Conservation (phyloP, 2,113 vertebrate species). For the Noctilio leporinus region DNA sequence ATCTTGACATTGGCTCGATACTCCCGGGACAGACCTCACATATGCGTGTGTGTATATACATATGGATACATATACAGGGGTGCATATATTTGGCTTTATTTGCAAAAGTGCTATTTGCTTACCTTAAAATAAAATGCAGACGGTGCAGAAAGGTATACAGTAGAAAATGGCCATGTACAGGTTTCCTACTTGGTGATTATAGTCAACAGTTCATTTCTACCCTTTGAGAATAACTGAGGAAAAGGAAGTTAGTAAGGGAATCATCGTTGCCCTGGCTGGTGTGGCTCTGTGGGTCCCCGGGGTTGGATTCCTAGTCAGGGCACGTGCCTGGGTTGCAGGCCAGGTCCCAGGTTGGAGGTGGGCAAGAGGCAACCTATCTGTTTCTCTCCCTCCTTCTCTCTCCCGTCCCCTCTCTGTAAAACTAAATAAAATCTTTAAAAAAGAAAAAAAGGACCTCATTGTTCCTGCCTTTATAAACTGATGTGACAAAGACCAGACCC, state of each 20-base stretch:
- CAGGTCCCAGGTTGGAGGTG: too few relatives aligned
- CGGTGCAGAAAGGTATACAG: background rate
- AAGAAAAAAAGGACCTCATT: background rate
- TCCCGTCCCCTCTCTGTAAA: too few relatives aligned
- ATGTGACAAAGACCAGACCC: background rate
- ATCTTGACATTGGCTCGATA: too few relatives aligned
- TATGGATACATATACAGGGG: background rate
- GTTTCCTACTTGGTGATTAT: background rate
- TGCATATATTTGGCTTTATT: background rate
- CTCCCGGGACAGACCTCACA: too few relatives aligned
- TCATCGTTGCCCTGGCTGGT: background rate
- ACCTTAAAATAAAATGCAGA: background rate
- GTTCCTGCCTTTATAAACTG: background rate
- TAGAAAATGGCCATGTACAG: background rate
- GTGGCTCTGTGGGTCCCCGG: too few relatives aligned
- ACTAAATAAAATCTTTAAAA: too few relatives aligned
- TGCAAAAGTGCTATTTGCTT: background rate
- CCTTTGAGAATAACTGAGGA: background rate
- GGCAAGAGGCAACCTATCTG: too few relatives aligned
- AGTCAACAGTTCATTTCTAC: background rate
- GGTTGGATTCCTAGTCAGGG: too few relatives aligned
- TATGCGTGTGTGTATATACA: too few relatives aligned
- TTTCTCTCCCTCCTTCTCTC: too few relatives aligned
- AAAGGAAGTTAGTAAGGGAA: background rate
- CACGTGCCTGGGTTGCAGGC: too few relatives aligned